Conservation (phyloP, 2,888 invertebrate genomes). For the Neoscelio sp. region DNA sequence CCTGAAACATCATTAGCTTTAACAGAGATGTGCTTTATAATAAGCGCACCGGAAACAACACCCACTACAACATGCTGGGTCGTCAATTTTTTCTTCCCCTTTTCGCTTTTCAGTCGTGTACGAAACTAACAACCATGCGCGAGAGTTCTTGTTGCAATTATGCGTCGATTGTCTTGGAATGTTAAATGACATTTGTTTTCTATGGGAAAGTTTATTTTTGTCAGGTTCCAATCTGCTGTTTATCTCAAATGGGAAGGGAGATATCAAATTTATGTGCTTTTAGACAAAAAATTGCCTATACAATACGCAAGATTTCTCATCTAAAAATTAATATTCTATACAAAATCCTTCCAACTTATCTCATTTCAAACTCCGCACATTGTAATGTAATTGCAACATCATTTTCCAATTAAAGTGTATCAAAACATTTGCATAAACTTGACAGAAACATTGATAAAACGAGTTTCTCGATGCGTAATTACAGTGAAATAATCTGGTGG, state of each 20-base stretch:
- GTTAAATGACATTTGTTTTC: slow-evolving; percentile 17
- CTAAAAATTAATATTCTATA: not conserved
- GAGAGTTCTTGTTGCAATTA: slow-evolving; percentile 1
- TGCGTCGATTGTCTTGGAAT: slow-evolving; percentile 13
- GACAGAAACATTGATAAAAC: slow-evolving; percentile 22
- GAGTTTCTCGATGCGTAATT: slow-evolving; percentile 8
- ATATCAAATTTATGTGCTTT: no score
- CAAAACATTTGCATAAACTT: slow-evolving; percentile 26
- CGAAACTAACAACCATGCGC: not conserved
- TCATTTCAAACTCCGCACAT: not conserved
- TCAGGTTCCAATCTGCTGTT: no score
- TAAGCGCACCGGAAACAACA: slow-evolving; percentile 70
- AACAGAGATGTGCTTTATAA: slow-evolving; percentile 69
- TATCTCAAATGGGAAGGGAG: no score
- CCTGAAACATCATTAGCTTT: slow-evolving; percentile 74
- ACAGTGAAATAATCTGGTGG: not conserved
- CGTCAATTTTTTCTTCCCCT: slow-evolving; percentile 21
- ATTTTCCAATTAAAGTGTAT: slow-evolving; percentile 39
- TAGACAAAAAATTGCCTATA: no score
- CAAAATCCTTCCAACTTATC: not conserved
- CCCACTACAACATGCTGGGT: slow-evolving; percentile 41
- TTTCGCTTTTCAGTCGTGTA: slow-evolving; percentile 3
- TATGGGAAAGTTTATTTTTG: not conserved
- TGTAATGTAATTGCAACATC: slow-evolving; percentile 17
- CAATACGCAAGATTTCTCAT: no score